Evolutionary conservation across 2,113 vertebrate genomes (phyloP).

Genomic region (Azemiops feae): DNA sequence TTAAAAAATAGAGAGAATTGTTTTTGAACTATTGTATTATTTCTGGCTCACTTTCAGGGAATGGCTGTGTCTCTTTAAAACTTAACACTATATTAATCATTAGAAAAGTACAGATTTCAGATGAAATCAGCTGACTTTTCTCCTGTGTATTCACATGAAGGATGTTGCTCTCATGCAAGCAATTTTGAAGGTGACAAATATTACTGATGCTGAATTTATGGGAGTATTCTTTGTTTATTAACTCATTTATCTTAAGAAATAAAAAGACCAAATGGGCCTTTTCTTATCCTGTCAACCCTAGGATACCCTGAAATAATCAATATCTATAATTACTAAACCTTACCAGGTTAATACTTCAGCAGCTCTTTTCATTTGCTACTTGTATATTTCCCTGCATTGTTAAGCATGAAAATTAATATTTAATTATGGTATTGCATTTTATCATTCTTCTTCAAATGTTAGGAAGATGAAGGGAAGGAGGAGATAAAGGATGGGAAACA

Average conservation of each 20-base stretch:
- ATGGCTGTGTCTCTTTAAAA: constrained; percentile 55
- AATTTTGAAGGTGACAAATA: constrained; percentile 76
- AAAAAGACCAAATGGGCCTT: constrained; percentile 64
- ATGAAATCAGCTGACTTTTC: constrained; percentile 51
- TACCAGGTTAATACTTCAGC: constrained; percentile 64
- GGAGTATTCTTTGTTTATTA: constrained; percentile 75
- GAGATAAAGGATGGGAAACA: neutral
- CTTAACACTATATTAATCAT: constrained; percentile 66
- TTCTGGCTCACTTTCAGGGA: constrained; percentile 40
- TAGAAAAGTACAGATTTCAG: constrained; percentile 45
- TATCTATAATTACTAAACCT: constrained; percentile 66
- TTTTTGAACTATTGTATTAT: neutral
- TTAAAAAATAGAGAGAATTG: neutral
- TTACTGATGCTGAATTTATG: constrained; percentile 77
- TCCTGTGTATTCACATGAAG: constrained; percentile 70
- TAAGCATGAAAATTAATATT: constrained; percentile 36
- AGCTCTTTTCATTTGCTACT: constrained; percentile 11
- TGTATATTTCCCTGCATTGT: constrained; percentile 9
- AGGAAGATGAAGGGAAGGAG: neutral
- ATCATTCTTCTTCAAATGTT: constrained; percentile 36
- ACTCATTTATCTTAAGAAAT: constrained; percentile 77
- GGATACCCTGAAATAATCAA: constrained; percentile 68
- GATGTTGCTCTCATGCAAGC: constrained; percentile 69
- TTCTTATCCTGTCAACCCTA: constrained; percentile 67
- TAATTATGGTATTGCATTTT: constrained; percentile 36